Base-by-base conservation (phyloP, 2,888 invertebrate species). In the Notocelia uddmanniana region DNA sequence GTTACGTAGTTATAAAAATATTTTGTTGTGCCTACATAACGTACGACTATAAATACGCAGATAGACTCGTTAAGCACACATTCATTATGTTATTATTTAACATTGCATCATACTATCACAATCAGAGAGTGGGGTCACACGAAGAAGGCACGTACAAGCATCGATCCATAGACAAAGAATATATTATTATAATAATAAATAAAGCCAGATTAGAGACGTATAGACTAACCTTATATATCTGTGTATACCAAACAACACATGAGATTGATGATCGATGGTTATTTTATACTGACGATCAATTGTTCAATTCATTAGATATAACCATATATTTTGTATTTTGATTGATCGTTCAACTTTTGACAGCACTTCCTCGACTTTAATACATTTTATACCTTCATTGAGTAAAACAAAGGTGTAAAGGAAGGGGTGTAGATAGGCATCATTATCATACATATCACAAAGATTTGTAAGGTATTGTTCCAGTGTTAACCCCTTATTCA, bases 31-130 rank as follows among this genome's bases (percentile, higher is more conserved):
- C n/a, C 54, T 54, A 26, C 41, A 64, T 31, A 55, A 52, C n/a
- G n/a, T n/a, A n/a, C n/a, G n/a, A n/a, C 19, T 45, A 41, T 2
- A 5, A 3, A 31, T 10, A 59, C 11, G 45, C n/a, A 26, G n/a
- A 64, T 66, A 59, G 50, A 45, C 60, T 45, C 54, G 58, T 64
- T 54, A 64, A 34, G 37, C 64, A 64, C 19, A 64, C 66, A 54
- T 54, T 41, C 41, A 69, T 57, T 50, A 60, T 71, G 66, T 71
- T 71, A 66, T 66, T 71, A 71, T 71, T 66, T 37, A 41, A 54
- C 26, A 37, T 71, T 71, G 59, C 66, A 67, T 54, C 69, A 69
- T 58, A 59, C 31, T 41, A 70, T 66, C 64, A 31, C 70, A 64
- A 37, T 54, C 21, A 50, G n/a, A 62, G 70, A 37, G 31, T 31